Base-by-base conservation (phyloP, 2,113 vertebrate species). In the Hyperoodon ampullatus region DNA sequence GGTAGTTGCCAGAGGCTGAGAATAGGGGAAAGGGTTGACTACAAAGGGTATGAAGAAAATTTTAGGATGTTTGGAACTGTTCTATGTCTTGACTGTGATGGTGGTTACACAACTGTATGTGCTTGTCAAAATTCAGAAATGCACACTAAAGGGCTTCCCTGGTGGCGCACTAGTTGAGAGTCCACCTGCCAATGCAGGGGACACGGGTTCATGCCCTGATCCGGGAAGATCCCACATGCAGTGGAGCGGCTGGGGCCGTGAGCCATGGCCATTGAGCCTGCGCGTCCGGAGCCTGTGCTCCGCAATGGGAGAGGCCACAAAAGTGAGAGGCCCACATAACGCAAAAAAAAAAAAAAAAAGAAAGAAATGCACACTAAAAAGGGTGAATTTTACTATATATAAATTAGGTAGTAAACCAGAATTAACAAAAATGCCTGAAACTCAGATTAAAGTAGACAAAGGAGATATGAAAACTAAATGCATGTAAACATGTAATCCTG, bases 361-460 rank as follows among this genome's bases (percentile, higher is more conserved):
- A 47, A 47, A 60, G 44, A 81, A 68, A 68, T 47, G 5, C 70
- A 50, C 50, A 50, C 13, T 50, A 50, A 50, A 50, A 50, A 50
- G 50, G 50, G 50, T 50, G 50, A 50, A 50, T 50, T 50, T 50
- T 50, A 50, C 50, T 50, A 14, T 50, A 50, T 50, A 50, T 50
- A 50, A 50, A 58, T 50, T 60, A 53, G 15, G 19, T 3, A 50
- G 0, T 50, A 77, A 60, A 33, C 42, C 58, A 61, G n/a, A 96
- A 90, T 50, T 60, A 77, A 60, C 10, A 18, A 65, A 81, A 75
- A 47, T 33, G 19, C 18, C 33, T 55, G 89, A 72, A 87, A 42
- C 30, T 47, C 74, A 90, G 84, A 83, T 74, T 80, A 82, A 86
- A 70, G 44, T 82, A 95, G 58, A 93, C 68, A 68, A 15, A 60